Evolutionary conservation across 2,888 invertebrate genomes (phyloP), one percentile per base, ranked within the genome.

Genomic region (Ichneumoninae sp.): DNA sequence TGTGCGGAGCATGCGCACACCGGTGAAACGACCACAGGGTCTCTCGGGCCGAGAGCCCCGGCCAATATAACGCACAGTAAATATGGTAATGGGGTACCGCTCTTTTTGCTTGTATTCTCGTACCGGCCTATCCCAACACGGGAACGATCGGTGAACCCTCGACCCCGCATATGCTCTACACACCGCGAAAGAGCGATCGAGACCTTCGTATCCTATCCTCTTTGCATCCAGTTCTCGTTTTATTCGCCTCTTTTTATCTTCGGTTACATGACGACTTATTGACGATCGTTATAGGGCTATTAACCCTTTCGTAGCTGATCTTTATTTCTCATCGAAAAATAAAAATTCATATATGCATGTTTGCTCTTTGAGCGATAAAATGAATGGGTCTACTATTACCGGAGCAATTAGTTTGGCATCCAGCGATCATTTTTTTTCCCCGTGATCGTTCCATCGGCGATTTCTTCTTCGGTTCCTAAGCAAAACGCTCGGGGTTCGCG

Each of bases 81-180:
- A 87, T 93, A 93, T 92, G 93, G 92, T 93, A 93, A 93, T 93
- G 91, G 91, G 90, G 89, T 89, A 83, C 78, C 66, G 73, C 60
- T 68, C 81, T 63, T 60, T 66, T 63, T 81, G 68, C 76, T 85
- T 75, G 78, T 84, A 68, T 73, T 75, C 71, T 68, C 74, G 66
- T 76, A 63, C 74, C 71, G 68, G 75, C 88, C 89, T 90, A 91
- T 90, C 89, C 88, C 90, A 80, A 91, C 89, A 90, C 90, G 88
- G 86, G 88, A 82, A 80, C 90, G 89, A 88, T 86, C 87, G 86
- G 83, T 87, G 91, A 90, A 90, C 91, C 87, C 83, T 86, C 86
- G 91, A 91, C 91, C 89, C 86, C 69, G 47, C 68, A 73, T 83
- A 81, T 83, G 76, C 84, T 86, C 74, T 83, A 78, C 83, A 83